These are phyloP conservation scores for Dryobota labecula DNA, from an alignment of 2,888 invertebrate genomes.

Conservation along the genomic window DNA sequence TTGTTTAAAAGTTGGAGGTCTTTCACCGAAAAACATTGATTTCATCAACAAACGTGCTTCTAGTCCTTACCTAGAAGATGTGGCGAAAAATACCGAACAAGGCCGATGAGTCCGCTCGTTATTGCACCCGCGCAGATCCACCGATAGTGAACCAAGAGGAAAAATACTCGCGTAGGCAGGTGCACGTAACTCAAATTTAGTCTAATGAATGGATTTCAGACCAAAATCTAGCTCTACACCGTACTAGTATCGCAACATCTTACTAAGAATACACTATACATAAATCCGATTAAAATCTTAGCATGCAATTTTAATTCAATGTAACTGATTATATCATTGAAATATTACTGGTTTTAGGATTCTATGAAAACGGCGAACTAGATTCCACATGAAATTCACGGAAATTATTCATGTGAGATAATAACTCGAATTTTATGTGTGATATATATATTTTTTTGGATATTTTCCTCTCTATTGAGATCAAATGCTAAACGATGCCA, in stretches of 20 bases:
- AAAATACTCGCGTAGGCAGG: constrained; percentile 66
- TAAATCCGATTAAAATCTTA: constrained; percentile 57
- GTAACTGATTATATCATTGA: constrained; percentile 63
- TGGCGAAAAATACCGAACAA: constrained; percentile 63
- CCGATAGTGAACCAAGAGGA: constrained; percentile 68
- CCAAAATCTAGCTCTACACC: constrained; percentile 58
- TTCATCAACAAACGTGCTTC: constrained; percentile 50
- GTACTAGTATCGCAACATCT: constrained; percentile 60
- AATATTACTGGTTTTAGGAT: constrained; percentile 56
- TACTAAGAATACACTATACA: constrained; percentile 62
- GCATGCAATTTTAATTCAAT: constrained; percentile 65
- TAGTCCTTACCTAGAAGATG: constrained; percentile 48
- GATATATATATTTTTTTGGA: constrained; percentile 27
- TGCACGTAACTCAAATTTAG: constrained; percentile 63
- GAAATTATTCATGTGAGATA: constrained; percentile 40
- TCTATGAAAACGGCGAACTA: constrained; percentile 48
- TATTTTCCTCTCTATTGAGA: constrained; percentile 25
- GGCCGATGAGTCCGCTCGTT: constrained; percentile 59
- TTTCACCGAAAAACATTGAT: constrained; percentile 39
- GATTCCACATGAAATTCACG: constrained; percentile 42
- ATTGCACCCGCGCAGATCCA: constrained; percentile 70
- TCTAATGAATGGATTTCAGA: constrained; percentile 66
- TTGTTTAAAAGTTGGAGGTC: constrained; percentile 1
- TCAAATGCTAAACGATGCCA: constrained; percentile 9
- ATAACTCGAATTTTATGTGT: constrained; percentile 46